Percentiles rank a stretch among this genome's conserved stretches.
Conservation (phyloP, 2,113 vertebrate genomes). For the Corythoichthys intestinalis region DNA sequence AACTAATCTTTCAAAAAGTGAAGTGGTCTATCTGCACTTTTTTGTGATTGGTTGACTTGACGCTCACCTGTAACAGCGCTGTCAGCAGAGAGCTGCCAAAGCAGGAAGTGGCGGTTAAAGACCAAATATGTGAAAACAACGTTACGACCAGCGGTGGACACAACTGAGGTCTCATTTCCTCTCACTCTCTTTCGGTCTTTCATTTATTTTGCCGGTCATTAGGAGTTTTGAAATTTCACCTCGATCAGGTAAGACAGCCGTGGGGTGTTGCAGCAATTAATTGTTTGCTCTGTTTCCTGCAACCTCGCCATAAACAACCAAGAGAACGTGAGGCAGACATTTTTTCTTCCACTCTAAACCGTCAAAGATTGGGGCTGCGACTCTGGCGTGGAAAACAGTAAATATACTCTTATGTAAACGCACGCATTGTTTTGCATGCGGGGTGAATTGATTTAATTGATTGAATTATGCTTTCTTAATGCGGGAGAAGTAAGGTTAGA, state of each 20-base stretch:
- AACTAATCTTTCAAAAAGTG: neutral
- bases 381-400: neutral
- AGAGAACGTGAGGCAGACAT: constrained; percentile 62
- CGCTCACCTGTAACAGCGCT: constrained; percentile 69
- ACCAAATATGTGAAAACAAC: constrained; percentile 16
- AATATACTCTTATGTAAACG: neutral
- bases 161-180: neutral
- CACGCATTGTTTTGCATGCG: neutral
- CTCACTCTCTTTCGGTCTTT: neutral
- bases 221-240: neutral
- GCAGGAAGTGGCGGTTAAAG: constrained; percentile 42
- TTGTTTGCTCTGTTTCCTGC: constrained; percentile 10
- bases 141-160: neutral
- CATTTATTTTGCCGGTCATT: neutral
- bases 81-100: constrained; percentile 2
- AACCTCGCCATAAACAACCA: constrained; percentile 21
- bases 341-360: constrained; percentile 52
- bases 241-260: constrained; percentile 33
- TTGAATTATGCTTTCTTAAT: neutral
- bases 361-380: constrained; percentile 1
- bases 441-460: neutral
- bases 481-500: too few species aligned
- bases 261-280: neutral
- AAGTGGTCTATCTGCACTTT: neutral
- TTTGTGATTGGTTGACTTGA: constrained; percentile 16